Base-by-base conservation (phyloP, 2,888 invertebrate species). In the Mylabris sibirica region DNA sequence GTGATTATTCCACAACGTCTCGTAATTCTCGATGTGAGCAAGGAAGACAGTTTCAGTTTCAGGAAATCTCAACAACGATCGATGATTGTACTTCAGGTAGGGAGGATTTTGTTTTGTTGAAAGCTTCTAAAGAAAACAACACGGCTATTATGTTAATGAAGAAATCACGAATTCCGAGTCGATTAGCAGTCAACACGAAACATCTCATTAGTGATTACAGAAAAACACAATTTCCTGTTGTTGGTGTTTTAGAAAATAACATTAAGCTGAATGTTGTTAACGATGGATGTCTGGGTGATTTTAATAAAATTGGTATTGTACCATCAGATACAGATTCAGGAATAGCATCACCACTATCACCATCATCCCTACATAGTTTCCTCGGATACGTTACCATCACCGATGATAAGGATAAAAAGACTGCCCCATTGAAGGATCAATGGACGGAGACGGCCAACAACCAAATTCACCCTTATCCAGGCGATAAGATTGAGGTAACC, bases 261-360 rank as follows among this genome's bases (percentile, higher is more conserved):
- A 8, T 34, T n/a, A 12, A 38, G 14, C 14, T 9, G 14, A 44
- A 44, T 44, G 17, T 44, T 44, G 17, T 44, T 44, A 44, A 44
- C 5, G 44, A 17, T 44, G 44, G 44, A 17, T 62, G 49, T 63
- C 24, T 62, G 68, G 60, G n/a, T 12, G 67, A 67, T 34, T 67
- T 64, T 17, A 60, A 57, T 12, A 79, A 78, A 74, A 76, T 79
- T 68, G 83, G 82, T 26, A 84, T 83, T 78, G 78, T 83, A 69
- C 84, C 85, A 30, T 84, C 85, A 26, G 85, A 85, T 75, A 80
- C 83, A 24, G 85, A 85, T 80, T 85, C 85, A 44, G 85, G 85
- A 59, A 85, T 85, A 59, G 84, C 84, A 4, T 85, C 85, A 49
- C 85, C 85, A 5, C 78, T 84, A 24, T 85, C 85, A 34, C 85